Percentiles rank a stretch among this genome's conserved stretches.
Conservation (phyloP, 2,797 vertebrate species). For the Sebastolobus altivelis region DNA sequence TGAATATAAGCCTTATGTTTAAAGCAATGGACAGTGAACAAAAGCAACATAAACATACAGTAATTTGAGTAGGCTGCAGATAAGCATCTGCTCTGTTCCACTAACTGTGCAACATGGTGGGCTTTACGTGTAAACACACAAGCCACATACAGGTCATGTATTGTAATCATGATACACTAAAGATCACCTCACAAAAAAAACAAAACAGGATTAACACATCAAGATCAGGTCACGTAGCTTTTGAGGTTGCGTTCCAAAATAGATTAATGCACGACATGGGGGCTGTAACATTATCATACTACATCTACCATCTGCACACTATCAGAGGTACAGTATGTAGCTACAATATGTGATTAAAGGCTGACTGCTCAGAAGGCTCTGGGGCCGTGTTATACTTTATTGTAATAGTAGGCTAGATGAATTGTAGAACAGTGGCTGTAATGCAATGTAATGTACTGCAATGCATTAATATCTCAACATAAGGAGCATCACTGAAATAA, state of each 20-base stretch:
- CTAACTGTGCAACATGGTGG: not conserved
- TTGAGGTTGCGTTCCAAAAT: constrained; percentile 6
- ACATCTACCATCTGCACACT: constrained; percentile 20
- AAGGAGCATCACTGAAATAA: not conserved
- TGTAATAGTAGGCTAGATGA: constrained; percentile 9
- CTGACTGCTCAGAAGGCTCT: constrained; percentile 18
- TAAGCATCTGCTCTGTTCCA: not conserved
- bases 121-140: not conserved
- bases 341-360: constrained; percentile 38
- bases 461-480: not conserved
- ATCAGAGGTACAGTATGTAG: constrained; percentile 30
- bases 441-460: not conserved
- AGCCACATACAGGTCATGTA: not conserved
- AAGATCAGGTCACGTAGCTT: constrained; percentile 1
- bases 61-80: not conserved
- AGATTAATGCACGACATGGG: constrained; percentile 21
- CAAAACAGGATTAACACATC: not conserved
- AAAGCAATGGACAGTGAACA: not conserved
- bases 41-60: not conserved
- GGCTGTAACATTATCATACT: constrained; percentile 9
- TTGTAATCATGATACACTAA: not conserved
- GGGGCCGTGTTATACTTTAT: constrained; percentile 21
- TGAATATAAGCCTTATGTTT: not conserved
- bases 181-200: not conserved
- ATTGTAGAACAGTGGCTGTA: not conserved